Conservation (phyloP, 2,888 invertebrate species). For the Leistus spinibarbis region DNA sequence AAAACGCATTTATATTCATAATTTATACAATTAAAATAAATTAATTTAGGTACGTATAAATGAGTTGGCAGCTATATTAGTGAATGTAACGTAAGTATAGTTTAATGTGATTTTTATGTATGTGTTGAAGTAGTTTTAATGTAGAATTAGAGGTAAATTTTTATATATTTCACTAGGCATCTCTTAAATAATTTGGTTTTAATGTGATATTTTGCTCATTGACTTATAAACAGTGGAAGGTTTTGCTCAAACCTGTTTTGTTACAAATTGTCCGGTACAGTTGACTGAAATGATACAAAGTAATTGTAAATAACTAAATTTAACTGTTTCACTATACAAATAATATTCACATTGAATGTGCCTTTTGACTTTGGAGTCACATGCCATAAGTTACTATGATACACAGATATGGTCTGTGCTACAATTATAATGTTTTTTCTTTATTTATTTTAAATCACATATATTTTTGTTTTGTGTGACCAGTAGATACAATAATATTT, state of each 20-base stretch:
- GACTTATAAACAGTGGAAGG: neutral
- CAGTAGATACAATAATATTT: conserved; percentile 5
- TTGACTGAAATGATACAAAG: neutral
- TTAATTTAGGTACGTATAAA: neutral
- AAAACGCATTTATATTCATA: conserved; percentile 13
- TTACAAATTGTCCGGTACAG: neutral
- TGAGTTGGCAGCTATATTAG: conserved; percentile 18
- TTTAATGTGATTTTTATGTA: neutral
- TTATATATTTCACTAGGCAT: neutral
- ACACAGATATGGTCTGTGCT: neutral
- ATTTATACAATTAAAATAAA: neutral
- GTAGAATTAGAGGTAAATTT: neutral
- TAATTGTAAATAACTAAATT: neutral
- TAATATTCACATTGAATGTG: conserved; percentile 32
- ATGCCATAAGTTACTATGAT: conserved; percentile 26
- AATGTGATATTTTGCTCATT: neutral
- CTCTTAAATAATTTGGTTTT: neutral
- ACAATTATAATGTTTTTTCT: too few species aligned
- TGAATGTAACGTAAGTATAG: neutral
- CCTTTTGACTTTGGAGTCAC: conserved; percentile 38
- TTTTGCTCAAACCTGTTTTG: neutral
- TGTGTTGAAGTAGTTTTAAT: neutral
- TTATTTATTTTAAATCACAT: conserved; percentile 2
- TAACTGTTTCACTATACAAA: neutral
- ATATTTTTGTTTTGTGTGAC: conserved; percentile 20